Base-by-base conservation (phyloP, 2,797 vertebrate species). In the Glossophaga mutica region DNA sequence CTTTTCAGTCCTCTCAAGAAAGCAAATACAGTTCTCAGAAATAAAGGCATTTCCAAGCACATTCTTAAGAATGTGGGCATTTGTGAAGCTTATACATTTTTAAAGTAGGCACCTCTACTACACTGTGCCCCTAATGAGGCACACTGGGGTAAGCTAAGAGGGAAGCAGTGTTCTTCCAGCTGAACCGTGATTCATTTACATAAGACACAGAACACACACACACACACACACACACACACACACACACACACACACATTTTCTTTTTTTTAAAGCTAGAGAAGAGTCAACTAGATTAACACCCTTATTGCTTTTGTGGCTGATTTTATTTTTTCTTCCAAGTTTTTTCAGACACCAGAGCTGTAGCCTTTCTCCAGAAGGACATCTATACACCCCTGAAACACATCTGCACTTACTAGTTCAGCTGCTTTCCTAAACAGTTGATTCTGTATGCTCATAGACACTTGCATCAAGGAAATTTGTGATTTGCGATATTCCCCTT, bases 51-150 rank as follows among this genome's bases (percentile, higher is more conserved):
- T 87, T 44, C 48, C 88, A 95, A 91, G 78, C 71, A 83, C 85
- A 90, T 91, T 95, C 94, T 85, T 94, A 90, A 70, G 96, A 97
- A 96, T 71, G 82, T 94, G 71, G 81, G 19, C 84, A 78, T 96
- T 92, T 93, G 48, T 73, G n/a, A 73, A 96, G 77, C 81, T 94
- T 95, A 86, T 92, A n/a, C 71, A 73, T 83, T 96, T 82, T 96
- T 95, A 94, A 97, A 93, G 46, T 74, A 67, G 78, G 26, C n/a
- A 71, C 67, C 92, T 87, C 34, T 24, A 83, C 74, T 57, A 78
- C 89, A 87, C 78, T 91, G 18, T 89, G 62, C 95, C 55, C 89
- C 94, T 96, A 96, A 95, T 93, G 92, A 96, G 92, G 88, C 86
- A 88, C 88, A 79, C 71, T 62, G 88, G 82, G 70, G 65, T 92